A percentile compares a stretch with the other conserved stretches of the same genome.
These are phyloP conservation scores for Premnoplex brunnescens DNA, from an alignment of 2,797 vertebrate genomes.

Conservation along the genomic window DNA sequence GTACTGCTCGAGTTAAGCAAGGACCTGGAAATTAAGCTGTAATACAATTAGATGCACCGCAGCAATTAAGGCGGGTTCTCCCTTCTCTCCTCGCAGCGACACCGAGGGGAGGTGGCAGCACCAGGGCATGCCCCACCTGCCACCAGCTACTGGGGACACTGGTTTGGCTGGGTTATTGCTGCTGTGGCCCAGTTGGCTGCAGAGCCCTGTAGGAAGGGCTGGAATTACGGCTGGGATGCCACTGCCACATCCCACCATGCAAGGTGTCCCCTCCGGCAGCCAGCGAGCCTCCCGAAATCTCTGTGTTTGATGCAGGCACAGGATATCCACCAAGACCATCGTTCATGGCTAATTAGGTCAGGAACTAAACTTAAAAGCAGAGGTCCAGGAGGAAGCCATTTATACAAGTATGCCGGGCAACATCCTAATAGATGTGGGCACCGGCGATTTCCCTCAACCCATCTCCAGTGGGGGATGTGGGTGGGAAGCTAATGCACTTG, in stretches of 20 bases:
- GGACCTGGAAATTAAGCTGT: not conserved
- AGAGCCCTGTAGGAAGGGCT: rapidly evolving
- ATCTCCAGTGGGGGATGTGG: not conserved
- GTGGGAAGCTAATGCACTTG: slow-evolving; percentile 21
- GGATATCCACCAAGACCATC: rapidly evolving
- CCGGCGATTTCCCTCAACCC: not conserved
- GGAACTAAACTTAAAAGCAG: not conserved
- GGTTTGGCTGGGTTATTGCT: not conserved
- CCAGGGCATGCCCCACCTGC: not conserved
- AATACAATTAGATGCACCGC: rapidly evolving
- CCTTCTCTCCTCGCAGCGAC: rapidly evolving
- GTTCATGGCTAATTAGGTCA: not conserved
- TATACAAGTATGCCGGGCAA: not conserved
- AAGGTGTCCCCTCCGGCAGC: not conserved
- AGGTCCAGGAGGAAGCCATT: not conserved
- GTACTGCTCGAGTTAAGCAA: slow-evolving; percentile 14
- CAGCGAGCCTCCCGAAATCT: not conserved
- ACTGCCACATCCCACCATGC: rapidly evolving
- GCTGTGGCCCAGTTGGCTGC: not conserved
- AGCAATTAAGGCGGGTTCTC: not conserved
- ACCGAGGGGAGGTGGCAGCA: not conserved
- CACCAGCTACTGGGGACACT: not conserved
- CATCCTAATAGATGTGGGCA: not conserved
- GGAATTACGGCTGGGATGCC: rapidly evolving
- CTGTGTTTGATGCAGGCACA: not conserved